Evolutionary conservation across 2,113 vertebrate species (phyloP).

Genomic region (Gallinago paraguaiae): DNA sequence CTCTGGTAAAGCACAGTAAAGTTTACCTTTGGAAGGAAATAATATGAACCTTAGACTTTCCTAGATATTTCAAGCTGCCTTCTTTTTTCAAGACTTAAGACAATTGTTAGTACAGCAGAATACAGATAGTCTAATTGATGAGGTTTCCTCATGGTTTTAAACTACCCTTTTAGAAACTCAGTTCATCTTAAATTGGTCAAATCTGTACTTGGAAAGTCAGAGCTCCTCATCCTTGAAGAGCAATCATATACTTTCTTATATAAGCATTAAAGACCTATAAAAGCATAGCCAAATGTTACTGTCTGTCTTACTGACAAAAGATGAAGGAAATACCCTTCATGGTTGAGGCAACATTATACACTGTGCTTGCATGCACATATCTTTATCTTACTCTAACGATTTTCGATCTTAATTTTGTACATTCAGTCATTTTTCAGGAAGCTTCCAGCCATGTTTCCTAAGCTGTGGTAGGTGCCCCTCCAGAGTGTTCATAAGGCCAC

Average conservation of each 20-base stretch:
- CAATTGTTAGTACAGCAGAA: neutral
- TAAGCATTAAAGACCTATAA: constrained; percentile 12
- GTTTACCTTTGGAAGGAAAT: neutral
- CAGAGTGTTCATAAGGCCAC: neutral
- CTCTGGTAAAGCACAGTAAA: neutral
- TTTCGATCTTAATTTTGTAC: neutral
- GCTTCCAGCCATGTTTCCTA: fast-evolving
- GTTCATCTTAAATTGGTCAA: neutral
- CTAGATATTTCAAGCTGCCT: neutral
- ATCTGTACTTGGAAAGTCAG: neutral
- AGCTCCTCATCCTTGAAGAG: constrained; percentile 43
- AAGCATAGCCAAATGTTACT: neutral
- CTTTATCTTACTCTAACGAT: neutral
- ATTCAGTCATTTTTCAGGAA: neutral
- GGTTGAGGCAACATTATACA: neutral
- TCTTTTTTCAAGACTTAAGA: neutral
- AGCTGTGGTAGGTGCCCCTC: fast-evolving
- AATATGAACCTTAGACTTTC: neutral
- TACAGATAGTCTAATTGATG: neutral
- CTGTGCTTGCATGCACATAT: fast-evolving
- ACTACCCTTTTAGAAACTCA: neutral
- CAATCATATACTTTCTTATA: neutral
- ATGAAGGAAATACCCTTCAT: neutral
- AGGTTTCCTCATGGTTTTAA: neutral
- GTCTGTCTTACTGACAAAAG: neutral